Evolutionary conservation across 2,888 invertebrate genomes (phyloP).

Genomic region (Tinea pellionella): DNA sequence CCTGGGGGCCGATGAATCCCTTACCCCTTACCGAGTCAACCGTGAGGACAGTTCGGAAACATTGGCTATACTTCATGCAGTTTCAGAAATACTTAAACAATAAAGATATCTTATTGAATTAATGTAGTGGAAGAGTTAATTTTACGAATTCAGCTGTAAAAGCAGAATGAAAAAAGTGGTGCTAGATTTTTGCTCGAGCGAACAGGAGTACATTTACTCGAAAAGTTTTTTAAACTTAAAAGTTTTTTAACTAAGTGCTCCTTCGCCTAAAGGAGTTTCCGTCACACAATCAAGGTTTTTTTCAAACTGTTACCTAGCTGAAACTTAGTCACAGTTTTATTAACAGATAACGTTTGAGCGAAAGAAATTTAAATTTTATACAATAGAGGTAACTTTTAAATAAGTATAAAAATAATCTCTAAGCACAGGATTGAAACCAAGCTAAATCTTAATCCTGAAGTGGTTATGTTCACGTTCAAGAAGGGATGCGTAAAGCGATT

Average conservation of each 20-base stretch:
- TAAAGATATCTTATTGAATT: slow-evolving; percentile 57
- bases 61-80: slow-evolving; percentile 51
- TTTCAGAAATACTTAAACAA: slow-evolving; percentile 65
- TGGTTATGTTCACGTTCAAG: background rate
- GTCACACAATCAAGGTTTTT: background rate
- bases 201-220: background rate
- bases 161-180: background rate
- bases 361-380: background rate
- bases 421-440: background rate
- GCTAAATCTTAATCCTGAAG: background rate
- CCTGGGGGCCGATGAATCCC: slow-evolving; percentile 31
- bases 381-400: too few relatives aligned
- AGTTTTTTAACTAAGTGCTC: background rate
- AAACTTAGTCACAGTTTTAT: background rate
- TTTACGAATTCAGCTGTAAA: background rate
- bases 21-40: slow-evolving; percentile 41
- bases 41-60: slow-evolving; percentile 30
- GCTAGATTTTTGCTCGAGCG: background rate
- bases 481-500: background rate
- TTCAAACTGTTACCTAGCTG: background rate
- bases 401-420: background rate
- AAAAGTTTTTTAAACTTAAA: background rate
- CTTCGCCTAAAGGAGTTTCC: background rate
- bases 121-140: slow-evolving; percentile 51
- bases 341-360: background rate